A percentile compares a stretch with the other conserved stretches of the same genome.
phyloP scores from a whole-genome alignment of 2,113 vertebrate genomes.

The Etheostoma cragini region DNA sequence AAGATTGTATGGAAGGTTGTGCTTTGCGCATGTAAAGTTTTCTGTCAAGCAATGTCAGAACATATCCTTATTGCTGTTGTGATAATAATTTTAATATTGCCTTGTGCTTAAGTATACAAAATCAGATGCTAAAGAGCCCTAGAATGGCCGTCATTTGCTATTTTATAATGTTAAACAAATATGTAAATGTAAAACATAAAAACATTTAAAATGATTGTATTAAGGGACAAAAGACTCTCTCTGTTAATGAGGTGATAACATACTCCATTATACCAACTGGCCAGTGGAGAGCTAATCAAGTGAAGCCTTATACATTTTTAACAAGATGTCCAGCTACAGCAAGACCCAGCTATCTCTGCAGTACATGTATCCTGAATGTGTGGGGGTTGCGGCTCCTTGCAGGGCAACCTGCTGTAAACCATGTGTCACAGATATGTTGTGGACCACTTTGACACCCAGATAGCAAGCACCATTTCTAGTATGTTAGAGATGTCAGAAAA shows the following conservation, averaged over 20 bases:
- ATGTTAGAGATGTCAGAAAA: background rate
- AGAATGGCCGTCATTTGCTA: background rate
- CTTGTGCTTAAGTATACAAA: background rate
- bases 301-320: slow-evolving; percentile 76
- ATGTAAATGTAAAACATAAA: background rate
- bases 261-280: slow-evolving; percentile 60
- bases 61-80: background rate
- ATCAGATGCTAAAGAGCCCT: background rate
- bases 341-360: slow-evolving; percentile 58
- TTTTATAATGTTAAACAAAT: background rate
- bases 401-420: slow-evolving; percentile 65
- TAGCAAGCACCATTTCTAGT: slow-evolving; percentile 2
- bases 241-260: slow-evolving; percentile 48
- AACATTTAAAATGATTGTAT: slow-evolving; percentile 1
- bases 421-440: slow-evolving; percentile 58
- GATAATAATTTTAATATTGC: background rate
- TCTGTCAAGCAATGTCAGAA: background rate
- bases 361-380: slow-evolving; percentile 63
- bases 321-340: slow-evolving; percentile 66
- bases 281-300: slow-evolving; percentile 70
- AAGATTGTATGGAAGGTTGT: background rate
- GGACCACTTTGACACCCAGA: slow-evolving; percentile 42
- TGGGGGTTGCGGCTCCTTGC: slow-evolving; percentile 41
- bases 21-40: background rate
- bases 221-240: slow-evolving; percentile 15